A percentile compares a stretch with the other conserved stretches of the same genome.
These are phyloP conservation scores for Sebastes cheni DNA, from an alignment of 2,797 vertebrate species.

Conservation along the genomic window DNA sequence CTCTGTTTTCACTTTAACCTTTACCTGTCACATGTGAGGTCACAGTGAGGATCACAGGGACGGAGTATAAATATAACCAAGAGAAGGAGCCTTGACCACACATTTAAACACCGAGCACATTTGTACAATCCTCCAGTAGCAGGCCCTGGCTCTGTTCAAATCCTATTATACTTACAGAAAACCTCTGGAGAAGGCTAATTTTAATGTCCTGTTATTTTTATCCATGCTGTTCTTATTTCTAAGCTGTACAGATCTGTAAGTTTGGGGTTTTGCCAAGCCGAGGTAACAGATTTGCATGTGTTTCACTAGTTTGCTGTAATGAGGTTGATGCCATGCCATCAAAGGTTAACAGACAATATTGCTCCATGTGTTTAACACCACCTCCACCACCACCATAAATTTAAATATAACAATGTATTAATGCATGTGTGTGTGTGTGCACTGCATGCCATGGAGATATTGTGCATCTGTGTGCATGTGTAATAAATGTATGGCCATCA, in stretches of 20 bases:
- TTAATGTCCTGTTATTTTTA: not conserved
- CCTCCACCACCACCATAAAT: not conserved
- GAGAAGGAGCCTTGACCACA: not conserved
- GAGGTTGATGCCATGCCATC: not conserved
- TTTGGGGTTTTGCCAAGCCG: not conserved
- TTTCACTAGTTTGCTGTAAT: not conserved
- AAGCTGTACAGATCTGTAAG: not conserved
- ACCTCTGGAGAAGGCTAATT: constrained; percentile 13
- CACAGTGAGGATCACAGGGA: constrained; percentile 15
- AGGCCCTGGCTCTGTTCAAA: constrained; percentile 4
- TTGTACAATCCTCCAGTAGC: constrained; percentile 28
- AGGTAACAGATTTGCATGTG: not conserved
- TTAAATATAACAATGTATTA: not conserved
- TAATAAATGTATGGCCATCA: not conserved
- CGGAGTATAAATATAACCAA: constrained; percentile 34
- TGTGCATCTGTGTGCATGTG: not conserved
- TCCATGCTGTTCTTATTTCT: not conserved
- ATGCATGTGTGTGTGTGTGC: not conserved
- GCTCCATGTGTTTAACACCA: not conserved
- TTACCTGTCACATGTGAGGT: constrained; percentile 7
- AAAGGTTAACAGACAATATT: not conserved
- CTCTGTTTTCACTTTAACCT: constrained; percentile 26
- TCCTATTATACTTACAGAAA: constrained; percentile 28
- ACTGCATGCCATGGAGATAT: too few relatives aligned
- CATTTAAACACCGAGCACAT: constrained; percentile 18